A percentile compares a stretch with the other conserved stretches of the same genome.
Conservation (phyloP, 2,113 vertebrate genomes). For the Cichladusa arquata region DNA sequence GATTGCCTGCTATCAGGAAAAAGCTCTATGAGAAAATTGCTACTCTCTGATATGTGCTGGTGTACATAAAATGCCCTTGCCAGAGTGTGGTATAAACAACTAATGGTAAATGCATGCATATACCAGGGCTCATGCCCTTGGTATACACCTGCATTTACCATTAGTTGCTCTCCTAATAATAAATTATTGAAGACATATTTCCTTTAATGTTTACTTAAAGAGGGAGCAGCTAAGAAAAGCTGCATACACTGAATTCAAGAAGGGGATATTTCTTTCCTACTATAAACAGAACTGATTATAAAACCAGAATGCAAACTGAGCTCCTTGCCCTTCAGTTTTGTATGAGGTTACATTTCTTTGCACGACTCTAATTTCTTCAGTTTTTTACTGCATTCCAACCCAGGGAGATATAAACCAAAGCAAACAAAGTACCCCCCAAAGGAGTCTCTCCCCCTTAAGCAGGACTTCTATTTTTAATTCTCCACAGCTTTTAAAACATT, state of each 20-base stretch:
- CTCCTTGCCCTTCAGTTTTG: slow-evolving; percentile 53
- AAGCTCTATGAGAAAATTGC: neutral
- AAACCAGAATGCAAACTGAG: slow-evolving; percentile 73
- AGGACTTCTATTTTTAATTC: slow-evolving; percentile 73
- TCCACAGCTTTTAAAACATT: slow-evolving; percentile 77
- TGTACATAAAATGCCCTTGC: neutral
- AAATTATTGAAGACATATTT: slow-evolving; percentile 50
- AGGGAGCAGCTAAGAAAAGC: slow-evolving; percentile 55
- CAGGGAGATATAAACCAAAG: slow-evolving; percentile 72
- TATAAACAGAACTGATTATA: slow-evolving; percentile 76
- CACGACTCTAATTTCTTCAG: slow-evolving; percentile 55
- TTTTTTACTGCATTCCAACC: slow-evolving; percentile 70
- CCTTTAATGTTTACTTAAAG: slow-evolving; percentile 65
- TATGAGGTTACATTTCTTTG: slow-evolving; percentile 50
- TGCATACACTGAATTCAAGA: slow-evolving; percentile 61
- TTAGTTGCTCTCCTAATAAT: slow-evolving; percentile 56
- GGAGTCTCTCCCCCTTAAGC: slow-evolving; percentile 62
- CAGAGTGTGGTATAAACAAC: neutral
- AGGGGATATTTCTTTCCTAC: slow-evolving; percentile 70
- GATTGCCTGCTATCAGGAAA: neutral
- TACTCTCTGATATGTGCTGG: neutral
- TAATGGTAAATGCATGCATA: neutral
- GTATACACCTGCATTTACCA: slow-evolving; percentile 62
- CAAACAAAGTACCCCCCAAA: slow-evolving; percentile 72
- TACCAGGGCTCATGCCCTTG: neutral